Evolutionary conservation across 2,888 invertebrate species (phyloP).

Genomic region (Eumerus sabulonum): DNA sequence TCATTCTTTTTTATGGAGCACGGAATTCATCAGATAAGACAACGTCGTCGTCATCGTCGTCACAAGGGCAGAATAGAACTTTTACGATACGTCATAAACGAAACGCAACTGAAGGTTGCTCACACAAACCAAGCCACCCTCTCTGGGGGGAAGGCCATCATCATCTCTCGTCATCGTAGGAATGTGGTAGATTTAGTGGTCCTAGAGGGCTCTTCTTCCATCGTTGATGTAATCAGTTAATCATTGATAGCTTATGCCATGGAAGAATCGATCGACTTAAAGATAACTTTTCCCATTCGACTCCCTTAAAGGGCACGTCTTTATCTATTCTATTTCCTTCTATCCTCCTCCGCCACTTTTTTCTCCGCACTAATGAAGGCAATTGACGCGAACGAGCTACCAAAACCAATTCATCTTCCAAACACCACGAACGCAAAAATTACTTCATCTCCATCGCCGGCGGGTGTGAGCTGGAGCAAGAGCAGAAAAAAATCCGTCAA

Average conservation of each 20-base stretch:
- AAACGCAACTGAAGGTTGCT: background rate
- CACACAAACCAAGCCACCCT: constrained; percentile 10
- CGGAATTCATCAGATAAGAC: constrained; percentile 55
- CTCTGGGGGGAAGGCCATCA: constrained; percentile 20
- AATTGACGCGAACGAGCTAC: constrained; percentile 33
- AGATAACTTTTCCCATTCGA: constrained; percentile 1
- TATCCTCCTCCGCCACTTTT: too few species aligned
- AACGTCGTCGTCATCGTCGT: background rate
- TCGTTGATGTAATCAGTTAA: constrained; percentile 47
- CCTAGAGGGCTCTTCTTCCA: constrained; percentile 21
- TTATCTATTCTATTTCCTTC: too few species aligned
- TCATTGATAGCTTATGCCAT: constrained; percentile 36
- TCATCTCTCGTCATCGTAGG: constrained; percentile 15
- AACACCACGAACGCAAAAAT: constrained; percentile 28
- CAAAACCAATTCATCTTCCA: constrained; percentile 47
- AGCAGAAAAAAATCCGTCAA: background rate
- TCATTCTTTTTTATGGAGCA: constrained; percentile 47
- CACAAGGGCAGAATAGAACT: constrained; percentile 17
- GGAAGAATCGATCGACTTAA: constrained; percentile 47
- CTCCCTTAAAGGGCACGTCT: too few species aligned
- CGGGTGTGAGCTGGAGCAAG: too few species aligned
- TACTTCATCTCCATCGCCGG: background rate
- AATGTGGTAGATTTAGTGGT: constrained; percentile 30
- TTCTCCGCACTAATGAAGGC: constrained; percentile 39
- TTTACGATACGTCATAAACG: constrained; percentile 55